Evolutionary conservation across 2,113 vertebrate genomes (phyloP).

Genomic region (Bungarus multicinctus): DNA sequence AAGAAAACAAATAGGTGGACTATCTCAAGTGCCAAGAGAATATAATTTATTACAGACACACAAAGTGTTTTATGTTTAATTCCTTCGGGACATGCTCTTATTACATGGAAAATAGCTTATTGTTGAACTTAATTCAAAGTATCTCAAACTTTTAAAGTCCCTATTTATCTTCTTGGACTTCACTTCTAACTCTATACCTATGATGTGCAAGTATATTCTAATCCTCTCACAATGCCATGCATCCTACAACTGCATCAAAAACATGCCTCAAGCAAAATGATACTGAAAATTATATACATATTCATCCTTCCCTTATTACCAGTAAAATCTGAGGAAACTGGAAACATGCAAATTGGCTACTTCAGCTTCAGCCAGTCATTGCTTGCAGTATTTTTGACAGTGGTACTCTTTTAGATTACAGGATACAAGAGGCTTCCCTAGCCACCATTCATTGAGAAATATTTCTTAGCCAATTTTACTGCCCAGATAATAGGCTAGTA

Average conservation of each 20-base stretch:
- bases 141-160: not conserved
- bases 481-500: not conserved
- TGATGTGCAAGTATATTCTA: not conserved
- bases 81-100: not conserved
- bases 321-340: not conserved
- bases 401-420: not conserved
- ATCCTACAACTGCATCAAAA: not conserved
- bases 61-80: not conserved
- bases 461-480: not conserved
- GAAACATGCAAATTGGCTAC: not conserved
- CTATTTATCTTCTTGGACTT: not conserved
- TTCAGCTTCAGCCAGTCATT: not conserved
- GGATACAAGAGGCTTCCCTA: not conserved
- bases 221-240: not conserved
- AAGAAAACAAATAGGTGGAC: not conserved
- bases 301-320: not conserved
- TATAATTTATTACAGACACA: not conserved
- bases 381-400: not conserved
- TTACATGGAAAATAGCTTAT: not conserved
- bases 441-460: not conserved
- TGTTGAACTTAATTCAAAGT: not conserved
- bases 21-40: not conserved
- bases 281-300: not conserved
- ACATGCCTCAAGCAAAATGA: not conserved
- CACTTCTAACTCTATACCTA: not conserved